Percentiles rank a stretch among this genome's conserved stretches.
Evolutionary conservation across 2,113 vertebrate genomes (phyloP).

Genomic region (Speoplatyrhinus poulsoni): DNA sequence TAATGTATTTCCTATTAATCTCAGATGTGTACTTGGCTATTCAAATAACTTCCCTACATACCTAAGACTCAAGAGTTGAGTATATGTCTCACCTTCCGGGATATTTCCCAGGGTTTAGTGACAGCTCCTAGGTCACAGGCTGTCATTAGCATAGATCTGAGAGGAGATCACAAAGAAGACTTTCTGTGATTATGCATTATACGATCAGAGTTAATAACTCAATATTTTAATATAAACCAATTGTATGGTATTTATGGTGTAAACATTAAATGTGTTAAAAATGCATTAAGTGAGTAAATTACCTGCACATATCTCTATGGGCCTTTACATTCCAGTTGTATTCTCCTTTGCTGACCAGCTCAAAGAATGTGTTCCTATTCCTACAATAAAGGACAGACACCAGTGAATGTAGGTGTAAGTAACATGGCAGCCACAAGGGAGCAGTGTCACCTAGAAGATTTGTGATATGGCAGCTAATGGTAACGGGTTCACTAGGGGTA

Average conservation of each 20-base stretch:
- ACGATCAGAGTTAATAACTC: not conserved
- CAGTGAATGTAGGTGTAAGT: slow-evolving; percentile 22
- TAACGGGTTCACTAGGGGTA: not conserved
- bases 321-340: slow-evolving; percentile 93
- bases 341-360: slow-evolving; percentile 91
- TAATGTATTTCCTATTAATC: no score
- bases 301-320: slow-evolving; percentile 96
- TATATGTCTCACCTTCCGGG: slow-evolving; percentile 87
- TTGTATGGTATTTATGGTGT: slow-evolving; percentile 15
- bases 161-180: not conserved
- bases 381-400: slow-evolving; percentile 69
- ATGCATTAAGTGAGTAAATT: slow-evolving; percentile 3
- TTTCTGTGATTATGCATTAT: not conserved
- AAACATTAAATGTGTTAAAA: not conserved
- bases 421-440: slow-evolving; percentile 61
- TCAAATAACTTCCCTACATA: no score
- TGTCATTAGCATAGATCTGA: slow-evolving; percentile 99
- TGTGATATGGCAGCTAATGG: not conserved
- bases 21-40: no score
- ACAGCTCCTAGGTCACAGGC: slow-evolving; percentile 98
- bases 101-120: slow-evolving; percentile 99
- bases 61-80: not conserved
- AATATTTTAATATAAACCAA: not conserved
- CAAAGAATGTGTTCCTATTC: slow-evolving; percentile 93
- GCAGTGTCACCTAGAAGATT: slow-evolving; percentile 52